Conservation (phyloP, 2,113 vertebrate genomes). For the Lagopus muta region DNA sequence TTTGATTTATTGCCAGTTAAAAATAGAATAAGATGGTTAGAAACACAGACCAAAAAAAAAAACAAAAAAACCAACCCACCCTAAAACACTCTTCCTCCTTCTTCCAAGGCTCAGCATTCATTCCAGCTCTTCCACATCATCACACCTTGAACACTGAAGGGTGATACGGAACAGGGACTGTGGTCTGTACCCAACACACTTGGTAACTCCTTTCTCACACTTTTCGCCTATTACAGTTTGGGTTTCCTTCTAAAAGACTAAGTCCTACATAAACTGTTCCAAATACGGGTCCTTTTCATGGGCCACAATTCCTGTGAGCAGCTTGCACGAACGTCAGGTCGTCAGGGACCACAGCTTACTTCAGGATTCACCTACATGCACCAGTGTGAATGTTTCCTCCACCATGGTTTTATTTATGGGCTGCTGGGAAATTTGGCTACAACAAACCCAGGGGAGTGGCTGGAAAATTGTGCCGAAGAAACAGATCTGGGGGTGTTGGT, state of each 20-base stretch:
- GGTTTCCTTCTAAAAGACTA: not conserved
- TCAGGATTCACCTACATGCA: not conserved
- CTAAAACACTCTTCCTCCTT: not conserved
- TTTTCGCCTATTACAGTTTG: accelerated
- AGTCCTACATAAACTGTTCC: not conserved
- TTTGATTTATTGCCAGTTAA: not conserved
- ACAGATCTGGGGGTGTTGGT: too few species aligned
- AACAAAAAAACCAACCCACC: not conserved
- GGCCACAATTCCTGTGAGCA: not conserved
- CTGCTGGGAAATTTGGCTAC: not conserved
- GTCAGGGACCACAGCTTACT: not conserved
- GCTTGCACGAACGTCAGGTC: not conserved
- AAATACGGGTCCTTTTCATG: not conserved
- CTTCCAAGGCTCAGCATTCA: not conserved
- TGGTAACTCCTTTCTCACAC: not conserved
- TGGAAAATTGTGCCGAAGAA: too few species aligned
- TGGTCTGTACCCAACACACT: not conserved
- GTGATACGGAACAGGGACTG: not conserved
- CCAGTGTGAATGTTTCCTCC: not conserved
- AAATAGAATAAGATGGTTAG: not conserved
- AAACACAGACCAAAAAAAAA: not conserved
- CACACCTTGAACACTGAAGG: not conserved
- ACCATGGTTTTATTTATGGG: accelerated
- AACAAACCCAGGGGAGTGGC: too few species aligned
- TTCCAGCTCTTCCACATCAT: not conserved